phyloP scores from a whole-genome alignment of 2,888 invertebrate species.

The Molanna angustata region DNA sequence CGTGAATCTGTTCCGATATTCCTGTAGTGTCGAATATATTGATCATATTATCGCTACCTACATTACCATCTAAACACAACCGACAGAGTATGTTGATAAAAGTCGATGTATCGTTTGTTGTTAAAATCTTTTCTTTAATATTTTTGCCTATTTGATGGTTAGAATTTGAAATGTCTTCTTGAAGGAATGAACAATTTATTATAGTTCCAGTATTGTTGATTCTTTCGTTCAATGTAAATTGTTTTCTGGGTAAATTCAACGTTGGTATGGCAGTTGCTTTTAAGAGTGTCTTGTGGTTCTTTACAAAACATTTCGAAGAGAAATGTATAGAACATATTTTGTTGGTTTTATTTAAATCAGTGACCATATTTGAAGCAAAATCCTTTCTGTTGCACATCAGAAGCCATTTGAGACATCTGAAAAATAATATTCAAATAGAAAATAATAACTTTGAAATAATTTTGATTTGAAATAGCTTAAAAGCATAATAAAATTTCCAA shows the following conservation, averaged over 20 bases:
- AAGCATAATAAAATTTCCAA: too few species aligned
- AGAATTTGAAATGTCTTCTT: too few species aligned
- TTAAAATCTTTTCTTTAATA: too few species aligned
- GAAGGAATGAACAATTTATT: constrained; percentile 10
- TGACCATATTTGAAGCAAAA: constrained; percentile 5
- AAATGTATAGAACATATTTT: constrained; percentile 19
- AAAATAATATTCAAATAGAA: too few species aligned
- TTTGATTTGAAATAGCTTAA: too few species aligned
- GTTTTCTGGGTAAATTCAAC: background rate
- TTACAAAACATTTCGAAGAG: constrained; percentile 14
- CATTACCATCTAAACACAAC: constrained; percentile 14
- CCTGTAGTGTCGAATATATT: constrained; percentile 11
- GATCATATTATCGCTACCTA: constrained; percentile 7
- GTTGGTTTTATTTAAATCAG: constrained; percentile 12
- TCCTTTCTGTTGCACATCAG: constrained; percentile 21
- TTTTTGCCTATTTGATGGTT: too few species aligned
- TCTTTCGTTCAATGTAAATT: background rate
- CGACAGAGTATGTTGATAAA: constrained; percentile 10
- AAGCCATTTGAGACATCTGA: constrained; percentile 19
- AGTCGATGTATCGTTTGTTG: background rate
- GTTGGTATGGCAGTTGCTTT: constrained; percentile 13
- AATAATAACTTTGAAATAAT: too few species aligned
- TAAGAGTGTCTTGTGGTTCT: constrained; percentile 19
- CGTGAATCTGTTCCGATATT: constrained; percentile 15
- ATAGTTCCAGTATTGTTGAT: constrained; percentile 2